A percentile compares a stretch with the other conserved stretches of the same genome.
These are phyloP conservation scores for Meganola albula DNA, from an alignment of 2,888 invertebrate genomes.

Conservation along the genomic window DNA sequence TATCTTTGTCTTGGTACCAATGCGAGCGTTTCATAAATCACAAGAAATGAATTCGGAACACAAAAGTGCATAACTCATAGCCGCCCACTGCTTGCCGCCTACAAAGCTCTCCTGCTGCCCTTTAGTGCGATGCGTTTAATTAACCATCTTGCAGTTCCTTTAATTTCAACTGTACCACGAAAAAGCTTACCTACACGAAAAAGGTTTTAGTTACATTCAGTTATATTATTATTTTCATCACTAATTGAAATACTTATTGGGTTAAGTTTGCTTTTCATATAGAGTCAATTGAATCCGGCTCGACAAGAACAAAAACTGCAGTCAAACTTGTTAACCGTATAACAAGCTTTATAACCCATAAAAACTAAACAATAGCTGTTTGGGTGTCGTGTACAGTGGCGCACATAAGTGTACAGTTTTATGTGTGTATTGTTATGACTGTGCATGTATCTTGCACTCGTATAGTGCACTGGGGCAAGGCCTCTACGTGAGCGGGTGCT, in stretches of 20 bases:
- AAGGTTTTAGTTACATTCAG: too few relatives aligned
- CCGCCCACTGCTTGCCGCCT: slow-evolving; percentile 39
- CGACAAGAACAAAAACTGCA: slow-evolving; percentile 7
- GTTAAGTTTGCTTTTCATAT: too few relatives aligned
- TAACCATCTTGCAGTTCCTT: slow-evolving; percentile 34
- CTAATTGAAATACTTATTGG: too few relatives aligned
- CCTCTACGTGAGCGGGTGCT: not conserved
- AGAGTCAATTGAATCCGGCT: too few relatives aligned
- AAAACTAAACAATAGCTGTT: slow-evolving; percentile 40
- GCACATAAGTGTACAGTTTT: slow-evolving; percentile 21
- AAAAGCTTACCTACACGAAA: too few relatives aligned
- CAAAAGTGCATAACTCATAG: slow-evolving; percentile 47
- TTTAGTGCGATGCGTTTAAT: slow-evolving; percentile 39
- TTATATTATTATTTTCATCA: too few relatives aligned
- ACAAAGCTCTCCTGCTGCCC: slow-evolving; percentile 36
- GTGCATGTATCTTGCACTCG: slow-evolving; percentile 29
- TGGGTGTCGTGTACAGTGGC: slow-evolving; percentile 27
- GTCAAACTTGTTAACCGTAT: slow-evolving; percentile 8
- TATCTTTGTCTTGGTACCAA: slow-evolving; percentile 24
- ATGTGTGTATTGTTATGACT: slow-evolving; percentile 40
- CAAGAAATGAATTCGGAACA: slow-evolving; percentile 30
- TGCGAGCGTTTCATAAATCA: slow-evolving; percentile 27
- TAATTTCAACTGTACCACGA: slow-evolving; percentile 21
- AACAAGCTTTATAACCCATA: slow-evolving; percentile 19
- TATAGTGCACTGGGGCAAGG: slow-evolving; percentile 9